Evolutionary conservation across 2,113 vertebrate species (phyloP), one percentile per base, ranked within the genome.

Genomic region (Corvus moneduloides): DNA sequence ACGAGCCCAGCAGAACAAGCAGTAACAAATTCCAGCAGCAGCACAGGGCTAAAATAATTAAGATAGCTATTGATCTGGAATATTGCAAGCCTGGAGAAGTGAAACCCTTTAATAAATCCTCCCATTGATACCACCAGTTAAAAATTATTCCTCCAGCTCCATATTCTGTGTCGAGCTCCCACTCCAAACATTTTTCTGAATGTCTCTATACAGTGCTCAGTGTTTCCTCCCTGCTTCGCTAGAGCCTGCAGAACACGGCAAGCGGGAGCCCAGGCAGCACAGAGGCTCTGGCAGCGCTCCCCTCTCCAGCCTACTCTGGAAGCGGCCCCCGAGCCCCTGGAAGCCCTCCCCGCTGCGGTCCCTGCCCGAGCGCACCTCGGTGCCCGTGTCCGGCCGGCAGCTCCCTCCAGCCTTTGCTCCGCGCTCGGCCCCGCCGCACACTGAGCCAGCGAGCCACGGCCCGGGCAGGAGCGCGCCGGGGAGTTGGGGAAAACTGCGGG

Each of bases 171-270:
- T 1, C 0, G n/a, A 83, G 79, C 75, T 73, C n/a, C n/a, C 12
- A 0, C 74, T 30, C 44, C 9, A 32, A 39, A 3, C 15, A 0
- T 2, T 77, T 67, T 43, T 3, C 74, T 30, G 4, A 11, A 6
- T 0, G 16, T 27, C 52, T 52, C 78, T 20, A 0, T 4, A 2
- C 1, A 4, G 23, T 0, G 35, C 62, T 16, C 55, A 6, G 72
- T 6, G 0, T 23, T 71, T 16, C n/a, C 30, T 16, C 12, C 21
- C 11, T 9, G 3, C 58, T 26, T 4, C 1, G 44, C 80, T 0
- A 0, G 22, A 54, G n/a, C 15, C 55, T 2, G 76, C 55, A 2
- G 10, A 5, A 0, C 27, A 1, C 48, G 61, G 62, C 20, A 0
- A 2, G 16, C 51, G 3, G 51, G 1, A 39, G 0, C 48, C 1